These are phyloP conservation scores for Uromys caudimaculatus DNA, from an alignment of 2,797 vertebrate genomes.

Conservation along the genomic window DNA sequence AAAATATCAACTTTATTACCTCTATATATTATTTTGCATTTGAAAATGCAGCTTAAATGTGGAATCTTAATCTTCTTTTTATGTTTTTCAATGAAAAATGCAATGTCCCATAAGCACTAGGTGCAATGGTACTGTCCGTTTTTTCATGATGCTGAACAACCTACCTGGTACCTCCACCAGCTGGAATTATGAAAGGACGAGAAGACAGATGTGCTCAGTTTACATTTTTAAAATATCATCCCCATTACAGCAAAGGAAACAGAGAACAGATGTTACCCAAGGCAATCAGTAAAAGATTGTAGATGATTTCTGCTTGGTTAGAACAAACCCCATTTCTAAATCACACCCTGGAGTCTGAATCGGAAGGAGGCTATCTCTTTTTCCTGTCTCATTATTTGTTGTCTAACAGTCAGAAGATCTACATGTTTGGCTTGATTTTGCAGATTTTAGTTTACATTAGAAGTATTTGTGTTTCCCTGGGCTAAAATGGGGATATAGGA, in stretches of 20 bases:
- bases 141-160: not conserved
- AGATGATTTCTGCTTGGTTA: not conserved
- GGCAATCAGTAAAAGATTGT: not conserved
- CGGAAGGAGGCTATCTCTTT: not conserved
- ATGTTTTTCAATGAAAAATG: not conserved
- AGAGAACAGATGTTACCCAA: not conserved
- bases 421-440: not conserved
- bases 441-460: not conserved
- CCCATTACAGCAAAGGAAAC: not conserved
- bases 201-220: not conserved
- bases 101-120: not conserved
- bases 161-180: not conserved
- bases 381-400: not conserved
- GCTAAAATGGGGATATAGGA: not conserved
- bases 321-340: not conserved
- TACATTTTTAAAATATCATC: not conserved
- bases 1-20: not conserved
- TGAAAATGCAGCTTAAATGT: conserved; percentile 6
- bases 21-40: not conserved
- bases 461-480: not conserved
- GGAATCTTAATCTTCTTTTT: not conserved
- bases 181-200: not conserved
- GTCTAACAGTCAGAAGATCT: conserved; percentile 30
- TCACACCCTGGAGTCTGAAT: not conserved
- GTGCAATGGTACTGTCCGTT: not conserved